phyloP scores from a whole-genome alignment of 2,888 invertebrate genomes.

The Heterodera filipjevi region DNA sequence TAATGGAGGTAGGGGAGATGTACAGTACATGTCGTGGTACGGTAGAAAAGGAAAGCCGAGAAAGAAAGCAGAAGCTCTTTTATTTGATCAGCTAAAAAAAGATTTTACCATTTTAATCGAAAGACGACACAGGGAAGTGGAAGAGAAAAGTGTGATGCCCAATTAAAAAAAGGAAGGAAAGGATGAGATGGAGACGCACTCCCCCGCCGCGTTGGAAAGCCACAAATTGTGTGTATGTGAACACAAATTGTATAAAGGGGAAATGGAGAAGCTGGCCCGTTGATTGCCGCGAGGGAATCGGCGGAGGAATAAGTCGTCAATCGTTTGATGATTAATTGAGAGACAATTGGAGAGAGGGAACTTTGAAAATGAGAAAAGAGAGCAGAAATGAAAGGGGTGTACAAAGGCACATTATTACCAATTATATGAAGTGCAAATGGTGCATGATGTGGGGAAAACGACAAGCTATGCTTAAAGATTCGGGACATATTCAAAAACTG shows the following conservation, averaged over 20 bases:
- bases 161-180: background rate
- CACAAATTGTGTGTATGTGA: background rate
- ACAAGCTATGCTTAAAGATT: background rate
- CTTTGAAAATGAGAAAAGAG: background rate
- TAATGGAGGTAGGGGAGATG: background rate
- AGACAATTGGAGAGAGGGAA: background rate
- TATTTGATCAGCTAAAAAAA: conserved; percentile 5
- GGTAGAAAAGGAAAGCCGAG: background rate
- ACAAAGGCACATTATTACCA: background rate
- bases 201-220: conserved; percentile 14
- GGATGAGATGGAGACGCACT: background rate
- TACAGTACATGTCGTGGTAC: background rate
- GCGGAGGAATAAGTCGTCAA: conserved; percentile 7
- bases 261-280: conserved; percentile 16
- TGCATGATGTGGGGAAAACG: background rate
- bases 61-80: conserved; percentile 4
- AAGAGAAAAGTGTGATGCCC: background rate
- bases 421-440: background rate
- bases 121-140: background rate
- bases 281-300: conserved; percentile 20
- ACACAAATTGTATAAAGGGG: background rate
- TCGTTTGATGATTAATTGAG: background rate
- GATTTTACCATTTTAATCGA: background rate
- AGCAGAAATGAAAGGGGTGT: background rate
- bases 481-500: conserved; percentile 27